phyloP scores from a whole-genome alignment of 2,888 invertebrate genomes.

The Andrena bucephala region DNA sequence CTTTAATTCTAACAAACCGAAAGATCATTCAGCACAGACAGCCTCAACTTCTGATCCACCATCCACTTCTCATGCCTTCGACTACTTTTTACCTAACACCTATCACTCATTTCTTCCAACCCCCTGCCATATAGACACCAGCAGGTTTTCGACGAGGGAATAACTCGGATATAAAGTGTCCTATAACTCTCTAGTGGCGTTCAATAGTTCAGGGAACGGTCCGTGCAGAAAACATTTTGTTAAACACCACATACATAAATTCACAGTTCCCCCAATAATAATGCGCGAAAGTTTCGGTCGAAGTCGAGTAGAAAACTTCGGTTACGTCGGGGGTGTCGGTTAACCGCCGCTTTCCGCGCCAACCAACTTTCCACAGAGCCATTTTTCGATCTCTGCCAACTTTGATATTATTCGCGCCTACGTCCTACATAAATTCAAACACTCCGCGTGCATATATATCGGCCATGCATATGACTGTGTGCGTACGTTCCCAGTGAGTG shows the following conservation, averaged over 20 bases:
- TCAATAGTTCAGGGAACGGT: slow-evolving; percentile 30
- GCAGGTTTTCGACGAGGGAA: not conserved
- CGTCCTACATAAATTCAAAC: slow-evolving; percentile 68
- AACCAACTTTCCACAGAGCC: slow-evolving; percentile 40
- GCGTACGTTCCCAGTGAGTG: slow-evolving; percentile 38
- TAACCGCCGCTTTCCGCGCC: slow-evolving; percentile 45
- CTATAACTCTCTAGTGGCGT: not conserved
- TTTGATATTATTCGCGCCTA: slow-evolving; percentile 65
- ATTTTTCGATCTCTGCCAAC: slow-evolving; percentile 64
- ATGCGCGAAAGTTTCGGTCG: slow-evolving; percentile 43
- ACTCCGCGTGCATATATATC: slow-evolving; percentile 45
- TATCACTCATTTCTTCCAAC: not conserved
- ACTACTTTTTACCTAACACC: not conserved
- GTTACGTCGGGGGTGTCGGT: slow-evolving; percentile 42
- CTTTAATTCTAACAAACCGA: not conserved
- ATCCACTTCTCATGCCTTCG: not conserved
- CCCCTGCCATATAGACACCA: not conserved
- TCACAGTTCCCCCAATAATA: slow-evolving; percentile 46
- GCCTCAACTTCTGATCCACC: not conserved
- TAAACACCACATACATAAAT: slow-evolving; percentile 57
- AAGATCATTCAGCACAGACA: not conserved
- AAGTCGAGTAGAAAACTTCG: slow-evolving; percentile 48
- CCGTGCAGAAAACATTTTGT: slow-evolving; percentile 41
- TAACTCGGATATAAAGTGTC: not conserved
- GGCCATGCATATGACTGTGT: slow-evolving; percentile 51